Evolutionary conservation across 2,888 invertebrate genomes (phyloP).

Genomic region (Zonitis immaculata): DNA sequence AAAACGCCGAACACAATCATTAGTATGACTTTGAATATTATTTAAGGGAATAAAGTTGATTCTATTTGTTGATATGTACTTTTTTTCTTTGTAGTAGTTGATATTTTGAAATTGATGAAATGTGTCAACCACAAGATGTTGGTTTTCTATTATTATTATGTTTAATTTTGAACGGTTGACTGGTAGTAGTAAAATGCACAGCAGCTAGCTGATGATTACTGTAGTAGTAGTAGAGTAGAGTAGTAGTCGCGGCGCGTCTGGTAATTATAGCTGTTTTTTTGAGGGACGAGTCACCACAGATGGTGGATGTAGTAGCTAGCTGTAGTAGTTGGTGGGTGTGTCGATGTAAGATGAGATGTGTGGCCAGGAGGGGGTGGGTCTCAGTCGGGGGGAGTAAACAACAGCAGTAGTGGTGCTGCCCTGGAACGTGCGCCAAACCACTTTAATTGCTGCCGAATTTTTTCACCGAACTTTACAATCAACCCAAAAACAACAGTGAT

Average conservation of each 20-base stretch:
- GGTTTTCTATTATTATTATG: slow-evolving; percentile 25
- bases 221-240: slow-evolving; percentile 8
- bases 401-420: slow-evolving; percentile 44
- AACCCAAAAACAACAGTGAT: slow-evolving; percentile 2
- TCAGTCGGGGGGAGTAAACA: slow-evolving; percentile 45
- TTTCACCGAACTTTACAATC: neutral
- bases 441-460: slow-evolving; percentile 25
- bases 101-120: slow-evolving; percentile 28
- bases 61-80: neutral
- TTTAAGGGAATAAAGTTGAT: neutral
- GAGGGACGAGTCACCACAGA: slow-evolving; percentile 30
- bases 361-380: slow-evolving; percentile 40
- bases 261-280: slow-evolving; percentile 20
- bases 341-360: slow-evolving; percentile 46
- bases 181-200: slow-evolving; percentile 12
- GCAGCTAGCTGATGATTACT: slow-evolving; percentile 12
- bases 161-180: slow-evolving; percentile 5
- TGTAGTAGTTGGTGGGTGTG: slow-evolving; percentile 40
- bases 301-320: slow-evolving; percentile 31
- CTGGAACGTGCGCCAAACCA: slow-evolving; percentile 46
- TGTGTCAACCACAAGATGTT: slow-evolving; percentile 16
- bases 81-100: slow-evolving; percentile 10
- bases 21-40: neutral
- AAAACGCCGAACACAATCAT: neutral
- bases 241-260: slow-evolving; percentile 17